Evolutionary conservation across 2,797 vertebrate species (phyloP).

Genomic region (Nothura maculosa): DNA sequence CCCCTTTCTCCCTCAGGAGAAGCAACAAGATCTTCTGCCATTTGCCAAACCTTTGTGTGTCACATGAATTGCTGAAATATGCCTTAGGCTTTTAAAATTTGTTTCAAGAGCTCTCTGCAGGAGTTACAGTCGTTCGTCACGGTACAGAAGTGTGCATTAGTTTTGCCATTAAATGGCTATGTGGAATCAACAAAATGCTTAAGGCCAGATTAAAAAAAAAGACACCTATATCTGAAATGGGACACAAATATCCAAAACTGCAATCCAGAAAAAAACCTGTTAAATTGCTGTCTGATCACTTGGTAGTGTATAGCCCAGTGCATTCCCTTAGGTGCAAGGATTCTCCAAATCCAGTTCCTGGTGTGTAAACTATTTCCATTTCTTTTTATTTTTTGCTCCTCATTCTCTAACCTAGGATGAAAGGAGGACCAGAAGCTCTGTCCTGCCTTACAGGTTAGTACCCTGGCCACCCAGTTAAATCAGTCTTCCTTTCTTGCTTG

Average conservation of each 20-base stretch:
- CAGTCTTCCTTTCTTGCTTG: neutral
- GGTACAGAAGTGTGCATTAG: neutral
- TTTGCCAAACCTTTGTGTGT: neutral
- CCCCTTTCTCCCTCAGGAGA: neutral
- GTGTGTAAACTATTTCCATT: neutral
- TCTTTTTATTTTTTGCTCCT: neutral
- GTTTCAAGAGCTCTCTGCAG: neutral
- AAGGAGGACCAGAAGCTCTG: neutral
- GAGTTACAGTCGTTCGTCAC: neutral
- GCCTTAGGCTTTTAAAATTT: conserved; percentile 25
- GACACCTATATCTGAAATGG: neutral
- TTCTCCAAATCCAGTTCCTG: neutral
- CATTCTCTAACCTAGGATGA: rapidly evolving
- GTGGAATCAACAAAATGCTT: neutral
- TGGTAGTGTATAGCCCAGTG: neutral
- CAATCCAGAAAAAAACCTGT: neutral
- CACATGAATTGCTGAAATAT: neutral
- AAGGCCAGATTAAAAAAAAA: neutral
- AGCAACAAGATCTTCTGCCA: neutral
- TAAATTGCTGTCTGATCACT: neutral
- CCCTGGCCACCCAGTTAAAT: neutral
- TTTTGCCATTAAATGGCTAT: neutral
- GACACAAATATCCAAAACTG: neutral
- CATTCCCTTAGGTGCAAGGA: neutral
- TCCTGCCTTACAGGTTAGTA: neutral